Evolutionary conservation across 2,888 invertebrate genomes (phyloP).

Genomic region (Parnassius smintheus): DNA sequence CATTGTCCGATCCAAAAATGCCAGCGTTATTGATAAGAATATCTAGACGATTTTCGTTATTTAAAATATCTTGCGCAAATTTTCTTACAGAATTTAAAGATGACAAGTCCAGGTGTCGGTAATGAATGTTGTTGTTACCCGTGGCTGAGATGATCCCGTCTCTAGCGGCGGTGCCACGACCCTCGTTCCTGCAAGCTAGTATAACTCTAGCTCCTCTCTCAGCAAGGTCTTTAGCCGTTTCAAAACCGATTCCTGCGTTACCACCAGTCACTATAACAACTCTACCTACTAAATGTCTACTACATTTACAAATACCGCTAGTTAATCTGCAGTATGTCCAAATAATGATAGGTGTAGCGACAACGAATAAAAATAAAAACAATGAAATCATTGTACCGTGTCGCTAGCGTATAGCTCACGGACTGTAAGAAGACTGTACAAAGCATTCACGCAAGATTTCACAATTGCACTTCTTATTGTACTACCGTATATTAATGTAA

Average conservation of each 20-base stretch:
- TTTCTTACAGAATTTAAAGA: constrained; percentile 75
- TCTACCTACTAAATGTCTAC: constrained; percentile 80
- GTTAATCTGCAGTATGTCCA: constrained; percentile 27
- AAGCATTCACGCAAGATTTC: not conserved
- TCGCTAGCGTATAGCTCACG: not conserved
- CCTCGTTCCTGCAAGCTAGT: constrained; percentile 88
- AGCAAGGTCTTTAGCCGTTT: constrained; percentile 85
- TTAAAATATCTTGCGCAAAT: constrained; percentile 79
- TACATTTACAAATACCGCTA: constrained; percentile 32
- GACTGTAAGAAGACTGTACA: not conserved
- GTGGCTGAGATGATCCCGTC: constrained; percentile 39
- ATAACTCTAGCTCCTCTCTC: constrained; percentile 87
- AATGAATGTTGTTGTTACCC: constrained; percentile 44
- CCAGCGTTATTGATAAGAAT: constrained; percentile 83
- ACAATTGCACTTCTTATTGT: too few species aligned
- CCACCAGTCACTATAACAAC: constrained; percentile 91
- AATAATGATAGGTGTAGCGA: not conserved
- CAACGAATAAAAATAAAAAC: not conserved
- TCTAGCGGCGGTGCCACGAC: constrained; percentile 79
- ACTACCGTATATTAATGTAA: too few species aligned
- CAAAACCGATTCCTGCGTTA: constrained; percentile 89
- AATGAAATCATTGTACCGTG: constrained; percentile 1
- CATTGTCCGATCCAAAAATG: constrained; percentile 50
- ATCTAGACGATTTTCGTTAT: constrained; percentile 69
- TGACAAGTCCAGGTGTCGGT: constrained; percentile 66